Conservation (phyloP, 2,113 vertebrate species). For the Hipposideros armiger region DNA sequence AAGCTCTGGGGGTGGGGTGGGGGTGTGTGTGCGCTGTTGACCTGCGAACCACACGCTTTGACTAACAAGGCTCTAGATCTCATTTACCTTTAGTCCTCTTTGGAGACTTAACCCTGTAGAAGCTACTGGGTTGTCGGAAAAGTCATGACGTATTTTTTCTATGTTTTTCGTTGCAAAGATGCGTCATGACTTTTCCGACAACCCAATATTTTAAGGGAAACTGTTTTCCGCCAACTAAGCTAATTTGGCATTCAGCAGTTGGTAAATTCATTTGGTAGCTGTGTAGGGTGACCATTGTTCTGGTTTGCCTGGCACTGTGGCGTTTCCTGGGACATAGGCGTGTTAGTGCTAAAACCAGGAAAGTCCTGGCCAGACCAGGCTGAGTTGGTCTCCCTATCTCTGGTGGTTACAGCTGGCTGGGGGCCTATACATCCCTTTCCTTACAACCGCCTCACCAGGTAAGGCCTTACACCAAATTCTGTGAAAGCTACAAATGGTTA, state of each 20-base stretch:
- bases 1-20: neutral
- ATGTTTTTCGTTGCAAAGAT: too few relatives aligned
- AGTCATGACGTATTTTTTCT: too few relatives aligned
- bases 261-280: neutral
- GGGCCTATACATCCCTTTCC: neutral
- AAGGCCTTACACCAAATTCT: neutral
- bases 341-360: neutral
- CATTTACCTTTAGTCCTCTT: neutral
- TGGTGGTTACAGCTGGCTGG: neutral
- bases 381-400: neutral
- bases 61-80: neutral
- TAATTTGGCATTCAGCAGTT: neutral
- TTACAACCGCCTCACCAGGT: neutral
- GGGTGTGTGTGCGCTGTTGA: neutral
- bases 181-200: too few relatives aligned
- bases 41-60: neutral
- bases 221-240: neutral
- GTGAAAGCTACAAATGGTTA: neutral
- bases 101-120: neutral
- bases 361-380: neutral
- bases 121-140: neutral
- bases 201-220: neutral
- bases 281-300: neutral
- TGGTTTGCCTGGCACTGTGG: neutral
- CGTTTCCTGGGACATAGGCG: neutral